Evolutionary conservation across 2,888 invertebrate species (phyloP), one percentile per base, ranked within the genome.

Genomic region (Amaurobius ferox): DNA sequence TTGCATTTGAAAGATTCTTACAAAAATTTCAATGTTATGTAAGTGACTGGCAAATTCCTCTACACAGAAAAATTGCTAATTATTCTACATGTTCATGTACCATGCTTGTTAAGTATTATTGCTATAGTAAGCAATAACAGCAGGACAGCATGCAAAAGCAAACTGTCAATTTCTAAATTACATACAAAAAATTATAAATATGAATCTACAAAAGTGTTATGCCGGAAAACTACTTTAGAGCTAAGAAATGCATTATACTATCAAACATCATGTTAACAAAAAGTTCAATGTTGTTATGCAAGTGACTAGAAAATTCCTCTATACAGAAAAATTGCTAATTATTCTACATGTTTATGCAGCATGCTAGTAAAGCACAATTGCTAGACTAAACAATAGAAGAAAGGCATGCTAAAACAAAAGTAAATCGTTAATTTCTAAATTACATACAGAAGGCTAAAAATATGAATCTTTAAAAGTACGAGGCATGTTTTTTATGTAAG

Each of bases 301-400:
- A 30, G 66, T n/a, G 66, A 66, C 66, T 66, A 30, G 30, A 13
- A 7, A 28, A 66, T 16, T 32, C n/a, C 28, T 30, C 29, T 13
- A 66, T 11, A 66, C 5, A 30, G 32, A 30, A 9, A 66, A 66
- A 13, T n/a, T 30, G 66, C 66, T 66, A 66, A 66, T 66, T 66
- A 30, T 30, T 26, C 61, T 55, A n/a, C 55, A 1, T 0, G 23
- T 55, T 55, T 55, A 55, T 55, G 7, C n/a, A 55, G 55, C 55
- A 55, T 55, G 55, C n/a, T 19, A 7, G n/a, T 55, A 0, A 55
- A 55, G 55, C 23, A 19, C n/a, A 7, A 55, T 55, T 55, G 55
- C 1, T 19, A 55, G 6, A 7, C 6, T 7, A 55, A 1, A n/a
- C 28, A 64, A 74, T 40, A 64, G n/a, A n/a, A n/a, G n/a, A n/a